Evolutionary conservation across 2,113 vertebrate species (phyloP).

Genomic region (Platysteira castanea): DNA sequence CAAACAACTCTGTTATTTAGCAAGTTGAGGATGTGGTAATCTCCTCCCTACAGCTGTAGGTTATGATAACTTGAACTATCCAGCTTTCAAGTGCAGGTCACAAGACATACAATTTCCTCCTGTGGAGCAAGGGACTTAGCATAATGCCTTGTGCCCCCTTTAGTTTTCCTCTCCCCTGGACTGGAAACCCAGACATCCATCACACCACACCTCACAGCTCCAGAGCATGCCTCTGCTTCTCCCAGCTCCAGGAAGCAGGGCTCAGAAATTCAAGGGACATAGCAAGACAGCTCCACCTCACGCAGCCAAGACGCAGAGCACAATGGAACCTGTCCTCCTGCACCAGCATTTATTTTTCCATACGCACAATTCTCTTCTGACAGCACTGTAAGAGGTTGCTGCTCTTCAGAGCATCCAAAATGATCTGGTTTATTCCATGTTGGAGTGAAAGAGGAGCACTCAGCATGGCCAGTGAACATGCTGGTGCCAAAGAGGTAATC

Average conservation of each 20-base stretch:
- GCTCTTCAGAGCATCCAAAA: not conserved
- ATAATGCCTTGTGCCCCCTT: not conserved
- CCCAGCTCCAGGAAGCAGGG: accelerated
- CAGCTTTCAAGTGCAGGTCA: constrained; percentile 20
- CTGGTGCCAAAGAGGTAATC: not conserved
- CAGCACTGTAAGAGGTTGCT: not conserved
- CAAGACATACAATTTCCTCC: not conserved
- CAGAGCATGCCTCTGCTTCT: not conserved
- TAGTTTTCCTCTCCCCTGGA: not conserved
- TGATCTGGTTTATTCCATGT: accelerated
- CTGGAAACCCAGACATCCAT: not conserved
- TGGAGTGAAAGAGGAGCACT: not conserved
- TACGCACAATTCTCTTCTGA: not conserved
- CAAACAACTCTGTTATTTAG: constrained; percentile 13
- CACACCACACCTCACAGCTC: not conserved
- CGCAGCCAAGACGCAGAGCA: not conserved
- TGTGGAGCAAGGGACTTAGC: not conserved
- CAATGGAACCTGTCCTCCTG: not conserved
- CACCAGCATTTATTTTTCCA: not conserved
- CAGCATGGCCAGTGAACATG: accelerated
- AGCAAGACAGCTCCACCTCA: not conserved
- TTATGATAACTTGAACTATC: constrained; percentile 27
- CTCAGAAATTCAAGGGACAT: not conserved
- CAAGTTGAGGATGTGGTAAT: not conserved
- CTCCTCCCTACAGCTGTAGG: constrained; percentile 21